Percentiles rank a stretch among this genome's conserved stretches.
Evolutionary conservation across 64 coral and sea anemone species (phyloP).

Genomic region (Montipora sp.): DNA sequence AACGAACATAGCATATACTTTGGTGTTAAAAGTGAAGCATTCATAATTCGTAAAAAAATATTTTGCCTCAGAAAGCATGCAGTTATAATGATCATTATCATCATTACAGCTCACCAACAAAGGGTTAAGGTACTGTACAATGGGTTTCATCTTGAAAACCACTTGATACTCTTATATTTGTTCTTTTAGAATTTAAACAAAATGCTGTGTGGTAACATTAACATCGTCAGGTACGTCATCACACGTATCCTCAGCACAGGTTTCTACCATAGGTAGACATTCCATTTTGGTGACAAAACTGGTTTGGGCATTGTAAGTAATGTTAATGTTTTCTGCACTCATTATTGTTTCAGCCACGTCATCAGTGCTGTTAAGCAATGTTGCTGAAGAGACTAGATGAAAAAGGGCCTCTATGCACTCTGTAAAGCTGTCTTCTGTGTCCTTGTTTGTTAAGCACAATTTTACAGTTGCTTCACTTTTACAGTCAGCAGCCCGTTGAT

Average conservation of each 20-base stretch:
- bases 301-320: neutral
- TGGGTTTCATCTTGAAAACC: neutral
- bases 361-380: neutral
- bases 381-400: too few species aligned
- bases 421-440: too few species aligned
- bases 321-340: neutral
- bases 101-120: neutral
- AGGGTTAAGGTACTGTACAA: neutral
- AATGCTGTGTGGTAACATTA: neutral
- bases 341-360: neutral
- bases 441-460: too few species aligned
- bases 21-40: neutral
- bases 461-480: too few species aligned
- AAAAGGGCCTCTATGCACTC: too few species aligned
- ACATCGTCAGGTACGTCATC: neutral
- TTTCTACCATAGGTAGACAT: neutral
- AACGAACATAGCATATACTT: neutral
- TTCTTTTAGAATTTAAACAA: neutral
- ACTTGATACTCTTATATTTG: neutral
- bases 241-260: neutral
- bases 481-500: too few species aligned
- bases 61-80: neutral
- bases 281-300: neutral
- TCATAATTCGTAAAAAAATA: neutral
- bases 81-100: slow-evolving; percentile 1